Evolutionary conservation across 2,113 vertebrate genomes (phyloP), one percentile per base, ranked within the genome.

Genomic region (Corapipo altera): DNA sequence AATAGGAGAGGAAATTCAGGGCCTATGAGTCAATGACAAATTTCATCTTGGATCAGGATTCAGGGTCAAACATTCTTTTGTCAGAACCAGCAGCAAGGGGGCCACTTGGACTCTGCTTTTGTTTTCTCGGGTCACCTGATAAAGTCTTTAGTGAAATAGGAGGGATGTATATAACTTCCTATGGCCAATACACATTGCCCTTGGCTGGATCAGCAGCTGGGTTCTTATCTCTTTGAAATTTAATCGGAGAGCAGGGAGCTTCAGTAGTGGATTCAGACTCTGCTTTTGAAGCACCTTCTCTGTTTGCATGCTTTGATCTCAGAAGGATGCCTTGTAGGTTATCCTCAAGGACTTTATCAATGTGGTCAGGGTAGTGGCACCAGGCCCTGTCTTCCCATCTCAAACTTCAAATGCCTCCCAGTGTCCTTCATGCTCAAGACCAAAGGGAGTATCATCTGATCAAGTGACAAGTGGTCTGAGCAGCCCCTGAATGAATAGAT

Each of bases 1-100:
- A 96, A 95, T 92, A 89, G 80, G 41, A 94, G 37, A 92, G 96
- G 95, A 96, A 97, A 92, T 84, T 44, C 85, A 90, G 76, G 79
- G 54, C 80, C 76, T 69, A 37, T 81, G 92, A 93, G 85, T 91
- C 93, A 94, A 91, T 75, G 73, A 84, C 48, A 93, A 37, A 86
- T 81, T 96, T 93, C 65, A 35, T 88, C 71, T 90, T 93, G 75
- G 46, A 89, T 86, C 74, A 80, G 85, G 64, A 91, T 84, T 52
- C 92, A 78, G 83, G 92, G 93, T 94, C 65, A 93, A 88, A 65
- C 57, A 87, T 90, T 94, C 71, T 93, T 88, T 91, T 72, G 67
- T 28, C 57, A 70, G 67, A 72, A 48, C 46, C 51, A 51, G 43
- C 35, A 91, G 35, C 2, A 5, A 87, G 49, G 30, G 33, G 16